Evolutionary conservation across 1,140 invertebrate species (phyloP).

Genomic region (Aricia agestis): DNA sequence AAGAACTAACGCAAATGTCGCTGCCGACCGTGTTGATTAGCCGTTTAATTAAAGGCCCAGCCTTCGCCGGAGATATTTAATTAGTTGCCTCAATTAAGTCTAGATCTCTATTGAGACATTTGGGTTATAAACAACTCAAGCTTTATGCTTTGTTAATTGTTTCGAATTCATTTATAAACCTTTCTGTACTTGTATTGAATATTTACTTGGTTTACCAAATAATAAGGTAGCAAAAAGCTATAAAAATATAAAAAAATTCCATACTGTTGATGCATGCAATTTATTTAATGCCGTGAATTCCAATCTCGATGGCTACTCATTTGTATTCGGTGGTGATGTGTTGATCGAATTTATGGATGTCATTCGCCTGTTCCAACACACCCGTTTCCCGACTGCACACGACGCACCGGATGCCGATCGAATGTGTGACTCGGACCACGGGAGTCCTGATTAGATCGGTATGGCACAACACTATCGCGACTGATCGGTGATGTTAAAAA

Average conservation of each 20-base stretch:
- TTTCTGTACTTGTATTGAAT: too few species aligned
- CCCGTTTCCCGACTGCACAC: constrained; percentile 19
- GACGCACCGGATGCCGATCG: constrained; percentile 15
- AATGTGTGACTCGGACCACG: background rate
- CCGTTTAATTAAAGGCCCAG: background rate
- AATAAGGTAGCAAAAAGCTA: too few species aligned
- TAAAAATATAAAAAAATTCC: too few species aligned
- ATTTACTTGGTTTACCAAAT: too few species aligned
- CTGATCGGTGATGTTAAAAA: background rate
- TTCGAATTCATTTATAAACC: too few species aligned
- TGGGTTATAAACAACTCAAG: background rate
- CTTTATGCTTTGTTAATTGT: background rate
- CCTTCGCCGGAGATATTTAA: background rate
- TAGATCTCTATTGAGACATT: background rate
- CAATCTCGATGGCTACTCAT: constrained; percentile 10
- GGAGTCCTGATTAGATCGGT: background rate
- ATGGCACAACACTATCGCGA: background rate
- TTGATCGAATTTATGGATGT: constrained; percentile 41
- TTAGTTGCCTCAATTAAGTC: background rate
- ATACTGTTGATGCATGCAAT: too few species aligned
- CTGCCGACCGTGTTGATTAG: background rate
- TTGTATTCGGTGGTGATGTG: constrained; percentile 41
- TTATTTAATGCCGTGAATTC: too few species aligned
- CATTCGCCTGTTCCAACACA: constrained; percentile 18
- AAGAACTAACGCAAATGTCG: background rate